Conservation (phyloP, 2,888 invertebrate species). For the Azorinus chamasolen region DNA sequence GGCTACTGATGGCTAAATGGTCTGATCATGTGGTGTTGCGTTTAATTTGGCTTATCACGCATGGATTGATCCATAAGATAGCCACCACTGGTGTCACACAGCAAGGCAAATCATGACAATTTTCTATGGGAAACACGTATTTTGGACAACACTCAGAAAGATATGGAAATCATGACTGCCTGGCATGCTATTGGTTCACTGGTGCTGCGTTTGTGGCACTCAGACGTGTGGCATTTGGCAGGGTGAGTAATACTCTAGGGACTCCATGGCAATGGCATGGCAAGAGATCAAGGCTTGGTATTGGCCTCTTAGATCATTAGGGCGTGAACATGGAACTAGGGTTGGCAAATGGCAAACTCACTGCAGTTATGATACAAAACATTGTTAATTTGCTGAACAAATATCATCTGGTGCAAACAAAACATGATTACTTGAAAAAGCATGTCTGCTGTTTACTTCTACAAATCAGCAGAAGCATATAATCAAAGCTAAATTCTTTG, state of each 20-base stretch:
- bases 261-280: slow-evolving; percentile 37
- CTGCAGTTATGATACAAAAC: slow-evolving; percentile 55
- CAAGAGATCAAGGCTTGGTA: slow-evolving; percentile 18
- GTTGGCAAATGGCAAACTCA: slow-evolving; percentile 51
- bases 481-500: slow-evolving; percentile 1
- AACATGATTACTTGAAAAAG: not conserved
- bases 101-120: slow-evolving; percentile 6
- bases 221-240: slow-evolving; percentile 18
- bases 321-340: slow-evolving; percentile 30
- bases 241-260: slow-evolving; percentile 23
- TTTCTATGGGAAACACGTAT: not conserved
- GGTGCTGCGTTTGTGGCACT: slow-evolving; percentile 27
- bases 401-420: not conserved
- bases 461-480: not conserved
- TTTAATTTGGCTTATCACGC: not conserved
- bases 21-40: slow-evolving; percentile 3
- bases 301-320: slow-evolving; percentile 13
- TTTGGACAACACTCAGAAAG: slow-evolving; percentile 6
- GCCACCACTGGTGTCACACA: slow-evolving; percentile 1
- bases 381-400: not conserved
- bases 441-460: not conserved
- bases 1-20: slow-evolving; percentile 2
- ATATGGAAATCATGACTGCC: not conserved
- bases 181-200: slow-evolving; percentile 18
- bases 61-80: not conserved